Evolutionary conservation across 2,113 vertebrate species (phyloP).

Genomic region (Empidonax traillii): DNA sequence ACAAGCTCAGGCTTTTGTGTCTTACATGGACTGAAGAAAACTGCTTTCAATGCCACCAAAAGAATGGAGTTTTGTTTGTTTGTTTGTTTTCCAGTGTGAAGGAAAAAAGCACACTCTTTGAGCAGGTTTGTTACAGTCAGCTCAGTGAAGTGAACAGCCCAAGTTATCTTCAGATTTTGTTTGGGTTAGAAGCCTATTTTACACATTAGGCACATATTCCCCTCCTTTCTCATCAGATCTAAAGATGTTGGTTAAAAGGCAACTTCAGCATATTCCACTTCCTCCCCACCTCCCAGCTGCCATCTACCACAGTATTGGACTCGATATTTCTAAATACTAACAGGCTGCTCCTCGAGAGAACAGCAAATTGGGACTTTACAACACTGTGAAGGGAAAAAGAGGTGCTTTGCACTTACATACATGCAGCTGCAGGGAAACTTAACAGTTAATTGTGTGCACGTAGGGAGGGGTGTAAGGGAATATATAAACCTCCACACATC

Average conservation of each 20-base stretch:
- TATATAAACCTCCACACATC: background rate
- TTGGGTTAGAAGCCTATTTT: background rate
- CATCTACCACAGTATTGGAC: background rate
- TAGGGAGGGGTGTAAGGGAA: background rate
- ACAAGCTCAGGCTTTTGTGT: slow-evolving; percentile 32
- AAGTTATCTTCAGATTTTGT: background rate
- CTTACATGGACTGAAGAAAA: background rate
- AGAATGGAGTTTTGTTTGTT: background rate
- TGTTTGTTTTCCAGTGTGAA: background rate
- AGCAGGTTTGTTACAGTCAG: background rate
- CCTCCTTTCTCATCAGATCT: background rate
- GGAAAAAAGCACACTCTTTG: background rate
- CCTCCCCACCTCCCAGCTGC: background rate
- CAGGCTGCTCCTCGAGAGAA: background rate
- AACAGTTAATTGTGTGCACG: background rate
- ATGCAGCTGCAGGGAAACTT: background rate
- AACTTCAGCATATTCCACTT: background rate
- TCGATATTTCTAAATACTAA: background rate
- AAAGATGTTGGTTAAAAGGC: background rate
- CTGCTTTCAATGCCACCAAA: background rate
- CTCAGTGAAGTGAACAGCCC: background rate
- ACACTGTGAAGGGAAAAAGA: background rate
- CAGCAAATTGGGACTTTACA: background rate
- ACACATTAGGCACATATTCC: background rate
- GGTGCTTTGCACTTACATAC: background rate